Evolutionary conservation across 1,140 invertebrate genomes (phyloP), one percentile per base, ranked within the genome.

Genomic region (Sipha flava): DNA sequence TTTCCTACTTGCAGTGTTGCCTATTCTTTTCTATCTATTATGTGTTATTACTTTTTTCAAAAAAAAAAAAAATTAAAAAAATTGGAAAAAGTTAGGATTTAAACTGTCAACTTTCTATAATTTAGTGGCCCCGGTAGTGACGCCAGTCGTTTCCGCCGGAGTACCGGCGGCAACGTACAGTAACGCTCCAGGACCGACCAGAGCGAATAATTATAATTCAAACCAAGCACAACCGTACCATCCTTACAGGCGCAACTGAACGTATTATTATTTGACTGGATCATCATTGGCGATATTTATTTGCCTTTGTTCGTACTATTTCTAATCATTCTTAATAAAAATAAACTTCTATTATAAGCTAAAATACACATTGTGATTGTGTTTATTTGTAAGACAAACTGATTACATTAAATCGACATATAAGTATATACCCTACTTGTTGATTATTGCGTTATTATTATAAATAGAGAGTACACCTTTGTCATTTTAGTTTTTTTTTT

Each of bases 1-100:
- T 81, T 81, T 81, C 79, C 79, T 82, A 82, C 82, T 83, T 83
- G 82, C 82, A 83, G 82, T 83, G 82, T 83, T 83, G 82, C 82
- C 80, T 77, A 80, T 81, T 77, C 47, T 82, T 77, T 81, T 80
- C 47, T 80, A 68, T 80, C 45, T 80, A 34, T 34, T 47, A 29
- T 62, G 16, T 66, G 14, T 40, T 52, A 40, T 31, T 37, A 57
- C 9, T 21, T 43, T 45, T 47, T 66, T 40, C n/a, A 64, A 80
- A 66, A 49, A 45, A 64, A 49, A 45, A 64, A 64, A 43, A 64
- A 16, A 79, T 43, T 79, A n/a, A 59, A n/a, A n/a, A n/a, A 66
- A 40, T 59, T 47, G 34, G 21, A 77, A 52, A 29, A 73, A 54
- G n/a, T 59, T 57, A 75, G 49, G 45, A 66, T n/a, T 81, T 64